These are phyloP conservation scores for Anguilla pacifica DNA, from an alignment of 2,797 vertebrate species.

Conservation along the genomic window DNA sequence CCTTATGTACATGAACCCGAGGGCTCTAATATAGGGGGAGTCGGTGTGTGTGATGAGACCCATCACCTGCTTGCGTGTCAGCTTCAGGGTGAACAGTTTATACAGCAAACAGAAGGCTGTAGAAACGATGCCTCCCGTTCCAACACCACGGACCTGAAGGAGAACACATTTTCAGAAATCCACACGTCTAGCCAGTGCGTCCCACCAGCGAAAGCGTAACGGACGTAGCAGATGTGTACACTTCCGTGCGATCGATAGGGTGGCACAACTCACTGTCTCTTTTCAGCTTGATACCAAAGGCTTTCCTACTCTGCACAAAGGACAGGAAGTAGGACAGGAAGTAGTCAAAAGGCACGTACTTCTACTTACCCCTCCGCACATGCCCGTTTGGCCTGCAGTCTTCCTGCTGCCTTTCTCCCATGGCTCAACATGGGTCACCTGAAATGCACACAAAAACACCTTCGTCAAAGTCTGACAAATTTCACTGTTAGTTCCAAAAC, in stretches of 20 bases:
- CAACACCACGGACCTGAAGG: conserved; percentile 92
- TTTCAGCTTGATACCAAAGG: neutral
- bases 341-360: conserved; percentile 70
- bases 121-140: conserved; percentile 97
- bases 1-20: conserved; percentile 99
- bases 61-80: conserved; percentile 99
- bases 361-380: conserved; percentile 99
- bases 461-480: neutral
- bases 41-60: conserved; percentile 98
- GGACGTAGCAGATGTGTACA: neutral
- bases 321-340: conserved; percentile 28
- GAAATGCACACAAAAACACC: conserved; percentile 17
- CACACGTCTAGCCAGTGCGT: neutral
- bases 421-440: conserved; percentile 95
- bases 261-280: neutral
- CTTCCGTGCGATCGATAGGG: neutral
- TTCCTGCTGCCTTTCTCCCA: conserved; percentile 99
- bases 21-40: conserved; percentile 96
- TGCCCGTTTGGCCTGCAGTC: conserved; percentile 98
- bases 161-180: neutral
- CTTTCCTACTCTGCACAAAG: neutral
- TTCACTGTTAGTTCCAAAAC: neutral
- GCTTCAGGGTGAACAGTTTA: conserved; percentile 96
- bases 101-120: conserved; percentile 98
- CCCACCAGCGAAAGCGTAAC: neutral